Evolutionary conservation across 2,113 vertebrate species (phyloP).

Genomic region (Strix uralensis): DNA sequence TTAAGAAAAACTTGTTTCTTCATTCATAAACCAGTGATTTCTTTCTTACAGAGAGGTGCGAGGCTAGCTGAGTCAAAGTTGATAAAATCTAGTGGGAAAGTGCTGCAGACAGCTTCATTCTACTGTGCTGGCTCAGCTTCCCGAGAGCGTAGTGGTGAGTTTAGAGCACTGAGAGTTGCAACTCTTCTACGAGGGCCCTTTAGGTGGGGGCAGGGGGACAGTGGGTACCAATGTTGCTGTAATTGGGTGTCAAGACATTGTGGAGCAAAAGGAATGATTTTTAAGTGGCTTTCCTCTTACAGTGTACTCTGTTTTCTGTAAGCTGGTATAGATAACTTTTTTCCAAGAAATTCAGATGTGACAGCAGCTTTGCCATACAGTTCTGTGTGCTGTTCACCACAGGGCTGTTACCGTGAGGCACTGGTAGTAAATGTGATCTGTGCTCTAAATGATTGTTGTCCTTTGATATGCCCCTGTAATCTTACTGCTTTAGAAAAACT

Average conservation of each 20-base stretch:
- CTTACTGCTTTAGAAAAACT: background rate
- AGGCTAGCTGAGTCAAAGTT: background rate
- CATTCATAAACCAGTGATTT: background rate
- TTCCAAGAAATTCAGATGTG: background rate
- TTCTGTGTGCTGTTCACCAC: background rate
- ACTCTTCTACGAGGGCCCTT: background rate
- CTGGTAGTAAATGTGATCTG: background rate
- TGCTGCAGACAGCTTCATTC: background rate
- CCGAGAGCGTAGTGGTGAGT: background rate
- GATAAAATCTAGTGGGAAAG: background rate
- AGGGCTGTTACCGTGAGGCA: background rate
- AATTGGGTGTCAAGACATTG: background rate
- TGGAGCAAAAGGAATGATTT: background rate
- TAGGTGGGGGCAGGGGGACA: background rate
- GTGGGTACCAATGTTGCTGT: background rate
- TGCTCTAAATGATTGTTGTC: background rate
- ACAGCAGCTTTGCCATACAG: background rate
- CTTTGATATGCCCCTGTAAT: background rate
- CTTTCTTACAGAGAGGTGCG: background rate
- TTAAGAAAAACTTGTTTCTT: background rate
- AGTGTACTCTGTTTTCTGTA: background rate
- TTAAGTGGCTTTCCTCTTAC: background rate
- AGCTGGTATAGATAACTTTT: background rate
- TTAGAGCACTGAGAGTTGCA: background rate
- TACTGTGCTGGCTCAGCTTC: background rate